Conservation (phyloP, 1,140 invertebrate genomes). For the Lordiphosa stackelbergi region DNA sequence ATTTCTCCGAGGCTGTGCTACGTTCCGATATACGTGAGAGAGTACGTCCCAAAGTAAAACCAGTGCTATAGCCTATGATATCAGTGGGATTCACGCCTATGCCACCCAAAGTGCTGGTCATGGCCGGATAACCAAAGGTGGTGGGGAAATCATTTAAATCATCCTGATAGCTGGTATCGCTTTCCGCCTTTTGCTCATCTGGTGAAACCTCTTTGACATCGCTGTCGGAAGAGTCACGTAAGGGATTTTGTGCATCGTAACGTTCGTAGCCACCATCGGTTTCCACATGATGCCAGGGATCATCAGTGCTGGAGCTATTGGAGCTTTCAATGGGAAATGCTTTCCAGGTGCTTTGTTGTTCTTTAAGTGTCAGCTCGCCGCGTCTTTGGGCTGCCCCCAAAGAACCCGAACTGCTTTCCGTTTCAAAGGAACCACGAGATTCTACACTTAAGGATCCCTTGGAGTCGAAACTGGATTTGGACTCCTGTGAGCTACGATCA, state of each 20-base stretch:
- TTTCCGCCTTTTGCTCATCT: conserved; percentile 73
- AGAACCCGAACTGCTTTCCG: conserved; percentile 86
- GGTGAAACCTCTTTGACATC: conserved; percentile 69
- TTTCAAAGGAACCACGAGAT: conserved; percentile 83
- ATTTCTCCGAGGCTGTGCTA: conserved; percentile 90
- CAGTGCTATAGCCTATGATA: conserved; percentile 83
- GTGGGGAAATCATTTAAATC: conserved; percentile 85
- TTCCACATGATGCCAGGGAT: conserved; percentile 87
- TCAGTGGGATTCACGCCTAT: conserved; percentile 80
- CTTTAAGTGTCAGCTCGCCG: conserved; percentile 79
- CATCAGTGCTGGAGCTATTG: conserved; percentile 88
- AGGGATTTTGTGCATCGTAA: conserved; percentile 77
- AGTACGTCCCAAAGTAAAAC: conserved; percentile 85
- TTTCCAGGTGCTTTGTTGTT: conserved; percentile 87
- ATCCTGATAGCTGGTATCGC: conserved; percentile 83
- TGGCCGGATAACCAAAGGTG: conserved; percentile 83
- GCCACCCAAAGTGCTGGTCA: conserved; percentile 78
- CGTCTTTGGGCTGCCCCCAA: conserved; percentile 82
- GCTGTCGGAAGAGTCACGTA: conserved; percentile 77
- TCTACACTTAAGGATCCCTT: conserved; percentile 81
- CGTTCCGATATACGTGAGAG: conserved; percentile 91
- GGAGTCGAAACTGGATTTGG: conserved; percentile 81
- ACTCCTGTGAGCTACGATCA: conserved; percentile 77
- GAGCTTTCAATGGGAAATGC: conserved; percentile 89
- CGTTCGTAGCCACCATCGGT: conserved; percentile 82